These are phyloP conservation scores for Drosophila busckii DNA, from an alignment of 1,140 invertebrate species.

Conservation along the genomic window DNA sequence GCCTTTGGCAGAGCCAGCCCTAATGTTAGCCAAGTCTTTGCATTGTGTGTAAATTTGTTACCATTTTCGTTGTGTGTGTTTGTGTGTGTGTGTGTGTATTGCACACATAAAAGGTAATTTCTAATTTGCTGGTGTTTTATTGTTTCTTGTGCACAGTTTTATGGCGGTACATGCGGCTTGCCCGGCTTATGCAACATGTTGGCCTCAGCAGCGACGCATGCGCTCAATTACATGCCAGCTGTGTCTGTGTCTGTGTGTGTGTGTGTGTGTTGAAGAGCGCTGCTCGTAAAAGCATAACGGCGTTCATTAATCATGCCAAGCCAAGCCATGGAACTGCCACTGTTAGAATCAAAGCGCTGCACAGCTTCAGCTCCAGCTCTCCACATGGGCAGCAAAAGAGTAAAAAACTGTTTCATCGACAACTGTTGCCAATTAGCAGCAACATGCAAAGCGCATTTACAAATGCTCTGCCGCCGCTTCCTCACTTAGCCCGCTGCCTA, in stretches of 20 bases:
- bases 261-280: too few species aligned
- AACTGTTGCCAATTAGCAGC: constrained; percentile 74
- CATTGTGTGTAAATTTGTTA: constrained; percentile 77
- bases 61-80: constrained; percentile 39
- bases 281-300: constrained; percentile 67
- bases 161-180: constrained; percentile 27
- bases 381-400: constrained; percentile 1
- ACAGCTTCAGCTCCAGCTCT: constrained; percentile 4
- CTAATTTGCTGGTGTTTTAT: constrained; percentile 75
- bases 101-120: constrained; percentile 71
- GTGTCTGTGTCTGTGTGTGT: too few species aligned
- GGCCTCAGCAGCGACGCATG: constrained; percentile 48
- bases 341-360: constrained; percentile 20
- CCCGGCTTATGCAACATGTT: constrained; percentile 50
- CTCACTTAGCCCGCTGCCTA: constrained; percentile 7
- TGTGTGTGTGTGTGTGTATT: constrained; percentile 11
- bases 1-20: not conserved
- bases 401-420: constrained; percentile 57
- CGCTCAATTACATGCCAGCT: constrained; percentile 60
- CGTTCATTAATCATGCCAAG: constrained; percentile 70
- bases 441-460: constrained; percentile 74
- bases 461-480: constrained; percentile 31
- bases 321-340: constrained; percentile 18
- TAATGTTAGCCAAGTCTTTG: constrained; percentile 26
- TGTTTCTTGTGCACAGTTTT: constrained; percentile 62